Evolutionary conservation across 2,113 vertebrate species (phyloP), one percentile per base, ranked within the genome.

Genomic region (Chloropsis hardwickii): DNA sequence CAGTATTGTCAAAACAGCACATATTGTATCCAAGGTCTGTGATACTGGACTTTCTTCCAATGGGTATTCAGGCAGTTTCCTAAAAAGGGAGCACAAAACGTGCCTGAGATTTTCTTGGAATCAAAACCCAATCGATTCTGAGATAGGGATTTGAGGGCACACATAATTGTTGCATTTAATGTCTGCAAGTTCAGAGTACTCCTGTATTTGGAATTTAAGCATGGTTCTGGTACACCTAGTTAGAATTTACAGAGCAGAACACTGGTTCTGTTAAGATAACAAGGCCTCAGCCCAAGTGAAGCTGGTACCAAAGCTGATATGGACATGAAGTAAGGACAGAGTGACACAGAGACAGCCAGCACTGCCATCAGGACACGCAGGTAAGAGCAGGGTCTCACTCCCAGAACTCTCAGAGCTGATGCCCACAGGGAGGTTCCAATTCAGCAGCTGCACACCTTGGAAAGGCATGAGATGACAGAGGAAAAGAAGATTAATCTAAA

Each of bases 301-400:
- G 39, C 33, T 2, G 3, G 24, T 14, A 10, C 8, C 44, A 23
- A 62, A 60, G 45, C 40, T 33, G 54, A 9, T 1, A 19, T 0
- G 14, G 54, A 14, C 37, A n/a, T 53, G 27, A 25, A 39, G 50
- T 12, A 16, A 83, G 60, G 37, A 7, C 51, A 85, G 27, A 33
- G 28, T 0, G 4, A 53, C 25, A 19, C 35, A 35, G 23, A 10
- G 40, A 17, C 33, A 69, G 54, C 18, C 13, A 33, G 91, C 45
- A 37, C 58, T 24, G 25, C 81, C 5, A 2, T 4, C 28, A 53
- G 51, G 28, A 66, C 40, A 12, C 8, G 19, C 5, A 88, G 64
- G 54, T 42, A 81, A 48, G 56, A n/a, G 10, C 76, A 53, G n/a
- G 39, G 11, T 48, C 54, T 21, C 25, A 12, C 14, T 47, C 27